Evolutionary conservation across 2,797 vertebrate species (phyloP), one percentile per base, ranked within the genome.

Genomic region (Echeneis naucrates): DNA sequence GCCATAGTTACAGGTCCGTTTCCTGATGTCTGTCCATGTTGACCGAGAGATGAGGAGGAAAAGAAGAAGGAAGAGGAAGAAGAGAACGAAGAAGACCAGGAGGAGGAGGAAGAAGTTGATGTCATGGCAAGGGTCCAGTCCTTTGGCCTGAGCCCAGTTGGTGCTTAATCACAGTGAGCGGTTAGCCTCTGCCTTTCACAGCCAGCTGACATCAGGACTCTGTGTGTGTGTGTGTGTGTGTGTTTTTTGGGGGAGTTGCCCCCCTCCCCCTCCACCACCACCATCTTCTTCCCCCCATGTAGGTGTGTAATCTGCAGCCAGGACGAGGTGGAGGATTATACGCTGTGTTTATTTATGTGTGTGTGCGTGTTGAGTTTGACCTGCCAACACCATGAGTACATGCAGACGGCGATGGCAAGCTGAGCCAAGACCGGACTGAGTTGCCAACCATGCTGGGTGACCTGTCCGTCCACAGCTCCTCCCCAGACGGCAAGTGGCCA

Each of bases 131-230:
- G 54, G 83, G 92, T 97, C 96, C 97, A 97, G 96, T 95, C 90
- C 90, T 93, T 95, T 98, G 97, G 96, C 96, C 94, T 81, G 88
- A 89, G 92, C 95, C 96, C 97, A 97, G 96, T 96, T 96, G 95
- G 95, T 95, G 81, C 90, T 92, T 92, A 92, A 92, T 93, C 92
- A 92, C 89, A 92, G 90, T 72, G 69, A 90, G 88, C 23, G 88
- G 87, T 92, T 91, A 90, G 72, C 68, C 61, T 54, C 93, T 83
- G 87, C 88, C 93, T 94, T 96, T 98, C 92, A 92, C 96, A 97
- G 96, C 97, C 97, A 98, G 95, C 96, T 97, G 95, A 96, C 95
- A 97, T 96, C 96, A 95, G 95, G 93, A 82, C 80, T 92, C 95
- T 93, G 95, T 82, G 68, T 69, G 35, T 37, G 35, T 3, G 45